Percentiles rank a stretch among this genome's conserved stretches.
Conservation (phyloP, 2,797 vertebrate species). For the Acanthopagrus latus region DNA sequence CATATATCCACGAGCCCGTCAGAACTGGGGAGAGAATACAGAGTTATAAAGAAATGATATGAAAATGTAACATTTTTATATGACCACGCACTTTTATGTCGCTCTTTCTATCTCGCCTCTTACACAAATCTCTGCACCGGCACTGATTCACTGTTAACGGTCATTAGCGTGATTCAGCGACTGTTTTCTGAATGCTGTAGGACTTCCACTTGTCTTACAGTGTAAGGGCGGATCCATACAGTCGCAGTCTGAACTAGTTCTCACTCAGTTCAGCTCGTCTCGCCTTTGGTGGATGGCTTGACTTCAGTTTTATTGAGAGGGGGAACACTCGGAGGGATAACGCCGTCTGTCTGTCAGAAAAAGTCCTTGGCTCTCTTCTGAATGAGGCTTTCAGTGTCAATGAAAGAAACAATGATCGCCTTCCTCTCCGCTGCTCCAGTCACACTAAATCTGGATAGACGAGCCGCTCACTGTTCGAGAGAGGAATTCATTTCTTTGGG, state of each 20-base stretch:
- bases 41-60: neutral
- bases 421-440: slow-evolving; percentile 42
- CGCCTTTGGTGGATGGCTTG: slow-evolving; percentile 25
- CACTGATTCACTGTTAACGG: neutral
- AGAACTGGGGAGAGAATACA: neutral
- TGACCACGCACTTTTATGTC: no score
- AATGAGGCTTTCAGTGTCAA: slow-evolving; percentile 50
- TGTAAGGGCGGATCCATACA: neutral
- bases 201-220: slow-evolving; percentile 6
- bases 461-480: slow-evolving; percentile 22
- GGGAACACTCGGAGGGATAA: slow-evolving; percentile 18
- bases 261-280: slow-evolving; percentile 9
- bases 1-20: neutral
- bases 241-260: slow-evolving; percentile 5
- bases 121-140: neutral
- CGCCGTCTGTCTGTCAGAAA: slow-evolving; percentile 31
- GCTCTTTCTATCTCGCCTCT: no score
- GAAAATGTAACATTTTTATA: neutral
- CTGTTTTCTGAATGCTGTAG: neutral
- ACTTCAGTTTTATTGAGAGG: slow-evolving; percentile 13
- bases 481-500: slow-evolving; percentile 17
- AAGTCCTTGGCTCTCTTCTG: slow-evolving; percentile 24
- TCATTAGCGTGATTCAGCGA: neutral
- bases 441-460: slow-evolving; percentile 43
- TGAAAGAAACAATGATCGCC: slow-evolving; percentile 48